Evolutionary conservation across 2,797 vertebrate genomes (phyloP).

Genomic region (Betta splendens): DNA sequence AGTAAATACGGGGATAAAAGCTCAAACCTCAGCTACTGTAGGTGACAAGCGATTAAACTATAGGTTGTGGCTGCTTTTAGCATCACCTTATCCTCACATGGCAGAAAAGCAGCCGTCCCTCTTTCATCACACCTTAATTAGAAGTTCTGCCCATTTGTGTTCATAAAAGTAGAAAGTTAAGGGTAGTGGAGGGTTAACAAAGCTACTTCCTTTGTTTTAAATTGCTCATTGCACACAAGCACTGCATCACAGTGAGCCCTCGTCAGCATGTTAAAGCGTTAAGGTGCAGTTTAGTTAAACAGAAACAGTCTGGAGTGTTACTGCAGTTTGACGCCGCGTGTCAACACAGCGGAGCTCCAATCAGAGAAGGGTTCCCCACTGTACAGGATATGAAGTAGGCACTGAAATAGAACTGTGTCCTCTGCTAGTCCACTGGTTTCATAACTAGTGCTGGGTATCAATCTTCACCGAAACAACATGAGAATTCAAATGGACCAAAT

Average conservation of each 20-base stretch:
- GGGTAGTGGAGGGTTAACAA: not conserved
- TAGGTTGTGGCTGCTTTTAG: conserved; percentile 14
- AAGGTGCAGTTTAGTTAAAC: conserved; percentile 53
- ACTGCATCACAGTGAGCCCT: conserved; percentile 35
- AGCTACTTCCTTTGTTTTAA: not conserved
- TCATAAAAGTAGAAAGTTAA: not conserved
- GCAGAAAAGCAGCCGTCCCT: conserved; percentile 45
- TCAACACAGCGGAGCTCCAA: not conserved
- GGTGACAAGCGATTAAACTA: conserved; percentile 21
- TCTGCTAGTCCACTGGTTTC: not conserved
- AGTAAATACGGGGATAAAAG: conserved; percentile 33
- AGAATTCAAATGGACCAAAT: too few species aligned
- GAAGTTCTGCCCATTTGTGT: conserved; percentile 25
- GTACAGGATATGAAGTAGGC: not conserved
- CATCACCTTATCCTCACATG: conserved; percentile 17
- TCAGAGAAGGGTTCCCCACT: not conserved
- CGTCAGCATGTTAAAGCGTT: conserved; percentile 45
- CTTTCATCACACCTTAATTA: conserved; percentile 15
- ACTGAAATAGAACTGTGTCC: not conserved
- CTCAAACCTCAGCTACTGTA: conserved; percentile 26
- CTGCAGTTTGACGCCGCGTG: not conserved
- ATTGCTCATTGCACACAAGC: conserved; percentile 8
- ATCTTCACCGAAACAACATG: not conserved
- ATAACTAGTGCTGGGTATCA: not conserved
- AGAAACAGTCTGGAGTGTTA: conserved; percentile 19